Evolutionary conservation across 2,113 vertebrate genomes (phyloP).

Genomic region (Callaeas wilsoni): DNA sequence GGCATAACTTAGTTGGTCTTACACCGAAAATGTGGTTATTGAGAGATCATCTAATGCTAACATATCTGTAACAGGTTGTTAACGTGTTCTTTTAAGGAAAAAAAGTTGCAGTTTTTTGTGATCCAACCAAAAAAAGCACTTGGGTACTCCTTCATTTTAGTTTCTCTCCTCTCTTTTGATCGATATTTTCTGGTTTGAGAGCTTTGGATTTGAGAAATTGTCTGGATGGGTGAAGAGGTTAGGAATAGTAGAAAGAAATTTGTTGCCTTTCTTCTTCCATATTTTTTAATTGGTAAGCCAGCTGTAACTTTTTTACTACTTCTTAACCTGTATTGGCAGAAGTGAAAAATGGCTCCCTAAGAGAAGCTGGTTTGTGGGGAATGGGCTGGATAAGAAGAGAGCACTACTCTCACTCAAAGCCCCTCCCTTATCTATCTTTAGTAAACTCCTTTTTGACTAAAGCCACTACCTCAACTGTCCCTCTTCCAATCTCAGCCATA

Average conservation of each 20-base stretch:
- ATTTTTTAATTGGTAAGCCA: background rate
- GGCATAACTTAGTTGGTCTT: background rate
- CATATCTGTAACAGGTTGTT: background rate
- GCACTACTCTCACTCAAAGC: background rate
- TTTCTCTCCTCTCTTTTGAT: background rate
- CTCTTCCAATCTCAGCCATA: background rate
- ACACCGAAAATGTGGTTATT: background rate
- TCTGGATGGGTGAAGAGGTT: background rate
- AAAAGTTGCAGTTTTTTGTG: background rate
- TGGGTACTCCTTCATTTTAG: background rate
- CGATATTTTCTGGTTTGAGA: background rate
- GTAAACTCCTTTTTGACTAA: background rate
- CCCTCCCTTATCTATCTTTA: background rate
- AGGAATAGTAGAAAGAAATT: background rate
- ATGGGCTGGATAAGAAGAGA: background rate
- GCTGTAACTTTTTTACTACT: background rate
- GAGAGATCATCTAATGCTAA: background rate
- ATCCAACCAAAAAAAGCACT: rapidly evolving
- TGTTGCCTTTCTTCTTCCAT: background rate
- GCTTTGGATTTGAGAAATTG: background rate
- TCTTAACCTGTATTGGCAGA: background rate
- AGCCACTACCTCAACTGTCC: background rate
- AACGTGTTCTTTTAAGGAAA: background rate
- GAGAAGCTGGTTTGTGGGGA: background rate
- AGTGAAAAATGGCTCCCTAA: background rate